These are phyloP conservation scores for Epinotia ramella DNA, from an alignment of 2,888 invertebrate species.

Conservation along the genomic window DNA sequence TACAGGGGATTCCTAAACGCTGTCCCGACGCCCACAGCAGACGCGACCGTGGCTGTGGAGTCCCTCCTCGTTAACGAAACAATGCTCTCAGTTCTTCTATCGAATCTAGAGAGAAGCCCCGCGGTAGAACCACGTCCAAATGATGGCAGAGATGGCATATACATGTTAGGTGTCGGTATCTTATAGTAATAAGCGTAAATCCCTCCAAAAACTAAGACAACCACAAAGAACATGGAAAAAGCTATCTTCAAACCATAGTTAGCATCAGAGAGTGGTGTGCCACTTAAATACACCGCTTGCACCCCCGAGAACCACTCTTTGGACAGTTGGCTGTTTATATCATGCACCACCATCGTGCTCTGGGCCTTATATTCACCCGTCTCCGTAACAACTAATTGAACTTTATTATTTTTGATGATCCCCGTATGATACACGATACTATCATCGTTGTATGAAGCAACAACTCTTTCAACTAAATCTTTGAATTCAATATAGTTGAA, in stretches of 20 bases:
- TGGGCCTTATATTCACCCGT: conserved; percentile 68
- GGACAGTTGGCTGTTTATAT: conserved; percentile 60
- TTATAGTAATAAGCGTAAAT: conserved; percentile 74
- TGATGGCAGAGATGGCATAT: conserved; percentile 55
- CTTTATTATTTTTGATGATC: conserved; percentile 56
- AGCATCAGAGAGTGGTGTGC: conserved; percentile 64
- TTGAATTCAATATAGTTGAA: conserved; percentile 66
- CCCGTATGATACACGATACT: conserved; percentile 67
- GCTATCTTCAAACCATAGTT: conserved; percentile 68
- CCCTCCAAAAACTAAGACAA: conserved; percentile 59
- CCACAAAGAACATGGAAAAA: conserved; percentile 70
- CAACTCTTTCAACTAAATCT: conserved; percentile 60
- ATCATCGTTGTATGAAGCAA: conserved; percentile 58
- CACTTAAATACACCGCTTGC: conserved; percentile 63
- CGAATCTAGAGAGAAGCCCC: conserved; percentile 65
- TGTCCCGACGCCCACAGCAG: conserved; percentile 55
- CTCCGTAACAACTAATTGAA: conserved; percentile 74
- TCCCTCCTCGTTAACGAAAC: conserved; percentile 75
- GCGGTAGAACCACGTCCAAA: conserved; percentile 54
- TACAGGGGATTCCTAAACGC: conserved; percentile 78
- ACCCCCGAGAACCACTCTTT: conserved; percentile 61
- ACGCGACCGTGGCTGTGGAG: conserved; percentile 59
- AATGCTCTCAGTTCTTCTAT: conserved; percentile 73
- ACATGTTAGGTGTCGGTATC: conserved; percentile 45
- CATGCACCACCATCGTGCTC: conserved; percentile 66